Percentiles rank a stretch among this genome's conserved stretches.
These are phyloP conservation scores for Columba guinea DNA, from an alignment of 2,797 vertebrate species.

Conservation along the genomic window DNA sequence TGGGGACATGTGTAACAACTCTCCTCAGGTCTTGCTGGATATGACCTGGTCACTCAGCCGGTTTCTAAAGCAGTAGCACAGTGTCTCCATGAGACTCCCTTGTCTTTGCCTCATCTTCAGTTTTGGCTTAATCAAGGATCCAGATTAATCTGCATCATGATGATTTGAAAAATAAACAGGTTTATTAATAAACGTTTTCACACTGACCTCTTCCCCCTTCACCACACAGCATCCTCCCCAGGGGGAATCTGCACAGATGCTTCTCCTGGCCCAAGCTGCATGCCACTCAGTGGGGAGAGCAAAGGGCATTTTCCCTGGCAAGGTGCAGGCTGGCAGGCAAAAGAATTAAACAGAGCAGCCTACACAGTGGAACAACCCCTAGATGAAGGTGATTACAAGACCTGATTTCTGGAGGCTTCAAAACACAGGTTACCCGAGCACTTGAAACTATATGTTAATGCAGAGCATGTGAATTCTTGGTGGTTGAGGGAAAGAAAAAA, in stretches of 20 bases:
- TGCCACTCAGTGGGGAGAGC: fast-evolving
- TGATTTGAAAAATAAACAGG: background rate
- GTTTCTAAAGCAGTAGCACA: background rate
- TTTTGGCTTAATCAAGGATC: background rate
- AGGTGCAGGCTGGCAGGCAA: background rate
- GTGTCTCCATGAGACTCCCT: background rate
- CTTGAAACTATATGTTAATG: background rate
- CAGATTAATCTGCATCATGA: background rate
- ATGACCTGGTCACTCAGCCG: background rate
- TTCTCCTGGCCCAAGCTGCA: background rate
- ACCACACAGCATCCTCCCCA: background rate
- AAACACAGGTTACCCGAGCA: background rate
- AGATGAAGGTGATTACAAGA: background rate
- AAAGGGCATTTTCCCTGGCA: background rate
- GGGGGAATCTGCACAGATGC: fast-evolving
- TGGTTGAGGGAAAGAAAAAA: background rate
- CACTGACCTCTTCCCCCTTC: background rate
- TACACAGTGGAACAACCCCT: background rate
- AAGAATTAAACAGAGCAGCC: background rate
- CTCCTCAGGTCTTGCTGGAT: background rate
- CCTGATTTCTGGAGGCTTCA: background rate
- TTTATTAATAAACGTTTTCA: background rate
- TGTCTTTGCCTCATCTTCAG: background rate
- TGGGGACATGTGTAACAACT: background rate
- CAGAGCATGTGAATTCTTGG: background rate